Base-by-base conservation (phyloP, 1,140 invertebrate species). In the Metopolophium dirhodum region DNA sequence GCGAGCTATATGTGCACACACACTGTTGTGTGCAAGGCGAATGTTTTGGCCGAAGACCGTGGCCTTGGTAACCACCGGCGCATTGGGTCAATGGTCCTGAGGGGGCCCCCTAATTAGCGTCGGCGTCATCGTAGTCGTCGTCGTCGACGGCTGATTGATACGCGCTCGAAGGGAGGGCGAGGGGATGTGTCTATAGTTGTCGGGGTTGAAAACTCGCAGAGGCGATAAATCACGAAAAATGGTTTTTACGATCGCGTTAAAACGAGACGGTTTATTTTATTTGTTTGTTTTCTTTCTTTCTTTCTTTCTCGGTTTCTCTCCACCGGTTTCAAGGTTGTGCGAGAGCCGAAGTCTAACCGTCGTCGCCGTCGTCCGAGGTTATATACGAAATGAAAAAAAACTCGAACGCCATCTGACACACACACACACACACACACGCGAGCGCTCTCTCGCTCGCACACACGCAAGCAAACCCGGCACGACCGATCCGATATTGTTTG, bases 371-470 rank as follows among this genome's bases (percentile, higher is more conserved):
- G 61, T 47, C 90, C 90, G 91, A 92, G 91, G 91, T 92, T 82
- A 91, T 30, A 91, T 35, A 37, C 20, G 83, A 91, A 92, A 92
- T n/a, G n/a, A 51, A 92, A 85, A 51, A 92, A 82, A 92, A 83
- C 91, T 83, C 91, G 77, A 92, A 85, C 68, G 77, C 91, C 91
- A 92, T 92, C 91, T 92, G 91, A 92, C 91, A 92, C 49, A 85
- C 90, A 82, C 68, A 91, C 90, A 82, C 68, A 91, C 90, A 82
- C 41, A 91, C 91, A 8, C 82, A 0, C 41, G 22, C 45, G 85
- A 45, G 20, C 6, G 30, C 9, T 26, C 41, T 2, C 41, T 41
- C 7, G 26, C 41, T 4, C 45, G 85, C 45, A 35, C 14, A 35
- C 26, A n/a, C 30, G 30, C 61, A 68, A 11, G 61, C 61, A 77